Evolutionary conservation across 2,888 invertebrate species (phyloP), one percentile per base, ranked within the genome.

Genomic region (Diachrysia chrysitis): DNA sequence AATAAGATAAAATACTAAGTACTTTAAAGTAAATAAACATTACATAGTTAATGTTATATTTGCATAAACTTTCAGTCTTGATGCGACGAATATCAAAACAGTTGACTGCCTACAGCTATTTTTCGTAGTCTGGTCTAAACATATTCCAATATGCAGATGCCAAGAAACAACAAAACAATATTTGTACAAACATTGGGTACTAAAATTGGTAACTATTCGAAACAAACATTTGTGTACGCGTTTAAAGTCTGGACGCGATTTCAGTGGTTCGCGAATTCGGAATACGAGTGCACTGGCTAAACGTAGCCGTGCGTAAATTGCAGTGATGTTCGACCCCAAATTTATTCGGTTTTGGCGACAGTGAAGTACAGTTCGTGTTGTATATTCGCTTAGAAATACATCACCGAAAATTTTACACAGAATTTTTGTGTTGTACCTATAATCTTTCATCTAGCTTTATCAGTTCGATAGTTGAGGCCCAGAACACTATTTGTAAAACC

Each of bases 331-430:
- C 48, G 48, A 51, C 48, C 19, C 48, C 21, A 17, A 51, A 51
- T 51, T 51, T 51, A 21, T 51, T 19, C 17, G 21, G 48, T 51
- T 51, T 51, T 12, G 48, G 48, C 48, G 48, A 51, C 48, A 51
- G 19, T 51, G 42, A 51, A 21, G 19, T 12, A 21, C 21, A 19
- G 48, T 48, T 19, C 12, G 48, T 51, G 48, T 14, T 51, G 48
- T 14, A 42, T n/a, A 51, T 51, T 19, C 21, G 48, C n/a, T 51
- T 51, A 51, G 21, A 51, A 51, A 51, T 19, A 21, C 48, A 12
- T 51, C 48, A 19, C 48, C 12, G 19, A 19, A 12, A 51, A 51
- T 51, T 19, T 21, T 19, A n/a, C 16, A 2, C 37, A 14, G 14
- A 9, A 16, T 14, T 37, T 37, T 16, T 16, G 37, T 37, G 37